These are phyloP conservation scores for Apteryx owenii DNA, from an alignment of 2,113 vertebrate species.

Conservation along the genomic window DNA sequence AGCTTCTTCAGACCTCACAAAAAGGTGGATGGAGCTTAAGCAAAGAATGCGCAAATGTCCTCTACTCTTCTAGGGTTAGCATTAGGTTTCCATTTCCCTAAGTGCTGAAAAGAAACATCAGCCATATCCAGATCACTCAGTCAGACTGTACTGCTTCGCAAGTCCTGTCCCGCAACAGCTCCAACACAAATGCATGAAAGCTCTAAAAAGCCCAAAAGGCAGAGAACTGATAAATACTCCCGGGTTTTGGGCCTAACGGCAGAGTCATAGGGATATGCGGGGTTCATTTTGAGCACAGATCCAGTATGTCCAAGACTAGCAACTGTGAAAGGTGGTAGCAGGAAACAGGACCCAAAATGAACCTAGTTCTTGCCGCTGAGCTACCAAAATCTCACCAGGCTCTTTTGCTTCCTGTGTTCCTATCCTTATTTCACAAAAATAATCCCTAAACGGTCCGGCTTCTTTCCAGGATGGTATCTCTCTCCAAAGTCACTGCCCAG, in stretches of 20 bases:
- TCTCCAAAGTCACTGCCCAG: neutral
- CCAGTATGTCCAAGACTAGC: neutral
- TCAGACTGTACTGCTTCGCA: neutral
- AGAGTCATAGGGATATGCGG: fast-evolving
- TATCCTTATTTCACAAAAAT: neutral
- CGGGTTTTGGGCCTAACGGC: neutral
- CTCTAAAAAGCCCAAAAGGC: neutral
- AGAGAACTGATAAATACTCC: neutral
- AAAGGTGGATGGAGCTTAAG: neutral
- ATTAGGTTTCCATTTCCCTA: neutral
- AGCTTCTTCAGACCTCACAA: neutral
- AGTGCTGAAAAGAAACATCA: neutral
- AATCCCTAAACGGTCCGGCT: neutral
- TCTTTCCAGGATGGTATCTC: neutral
- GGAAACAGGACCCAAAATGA: neutral
- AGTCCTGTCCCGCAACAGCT: neutral
- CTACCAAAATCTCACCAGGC: neutral
- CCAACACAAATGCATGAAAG: neutral
- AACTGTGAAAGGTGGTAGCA: neutral
- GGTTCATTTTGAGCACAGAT: neutral
- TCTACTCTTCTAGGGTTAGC: neutral
- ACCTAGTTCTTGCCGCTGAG: neutral
- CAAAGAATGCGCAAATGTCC: neutral
- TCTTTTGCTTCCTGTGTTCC: neutral
- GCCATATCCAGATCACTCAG: neutral